phyloP scores from a whole-genome alignment of 2,888 invertebrate species.

The Tetragonula carbonaria region DNA sequence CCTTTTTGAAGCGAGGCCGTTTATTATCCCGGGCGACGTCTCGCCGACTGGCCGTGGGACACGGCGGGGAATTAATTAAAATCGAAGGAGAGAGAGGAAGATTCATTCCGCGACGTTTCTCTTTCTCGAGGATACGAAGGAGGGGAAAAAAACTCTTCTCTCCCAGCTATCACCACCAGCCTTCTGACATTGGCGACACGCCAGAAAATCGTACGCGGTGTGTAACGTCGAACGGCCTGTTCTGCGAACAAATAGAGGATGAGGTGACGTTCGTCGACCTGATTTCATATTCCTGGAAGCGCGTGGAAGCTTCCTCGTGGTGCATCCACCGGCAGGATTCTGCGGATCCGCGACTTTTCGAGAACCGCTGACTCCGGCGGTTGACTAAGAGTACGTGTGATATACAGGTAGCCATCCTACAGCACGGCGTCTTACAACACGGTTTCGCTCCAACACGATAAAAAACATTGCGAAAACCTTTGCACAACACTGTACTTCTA shows the following conservation, averaged over 20 bases:
- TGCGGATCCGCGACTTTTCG: slow-evolving; percentile 22
- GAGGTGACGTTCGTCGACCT: slow-evolving; percentile 61
- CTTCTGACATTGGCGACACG: slow-evolving; percentile 44
- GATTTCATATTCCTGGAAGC: slow-evolving; percentile 61
- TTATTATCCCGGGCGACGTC: slow-evolving; percentile 18
- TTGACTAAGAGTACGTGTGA: background rate
- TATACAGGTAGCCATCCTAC: no score
- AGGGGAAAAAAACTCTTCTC: slow-evolving; percentile 32
- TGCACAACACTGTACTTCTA: no score
- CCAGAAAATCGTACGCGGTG: slow-evolving; percentile 51
- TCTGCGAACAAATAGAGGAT: slow-evolving; percentile 55
- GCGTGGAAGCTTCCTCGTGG: slow-evolving; percentile 39
- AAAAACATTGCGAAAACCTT: no score
- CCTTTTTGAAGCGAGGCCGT: background rate
- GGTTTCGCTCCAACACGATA: no score
- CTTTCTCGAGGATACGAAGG: background rate
- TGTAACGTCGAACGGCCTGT: slow-evolving; percentile 54
- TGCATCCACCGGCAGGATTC: background rate
- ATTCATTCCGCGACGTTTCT: slow-evolving; percentile 15
- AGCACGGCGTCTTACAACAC: no score
- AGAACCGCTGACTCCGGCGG: slow-evolving; percentile 3
- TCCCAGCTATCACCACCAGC: background rate
- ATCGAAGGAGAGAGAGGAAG: background rate
- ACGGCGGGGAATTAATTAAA: slow-evolving; percentile 49
- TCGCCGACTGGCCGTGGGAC: slow-evolving; percentile 13